phyloP scores from a whole-genome alignment of 2,113 vertebrate species.

The Hippopotamus amphibius region DNA sequence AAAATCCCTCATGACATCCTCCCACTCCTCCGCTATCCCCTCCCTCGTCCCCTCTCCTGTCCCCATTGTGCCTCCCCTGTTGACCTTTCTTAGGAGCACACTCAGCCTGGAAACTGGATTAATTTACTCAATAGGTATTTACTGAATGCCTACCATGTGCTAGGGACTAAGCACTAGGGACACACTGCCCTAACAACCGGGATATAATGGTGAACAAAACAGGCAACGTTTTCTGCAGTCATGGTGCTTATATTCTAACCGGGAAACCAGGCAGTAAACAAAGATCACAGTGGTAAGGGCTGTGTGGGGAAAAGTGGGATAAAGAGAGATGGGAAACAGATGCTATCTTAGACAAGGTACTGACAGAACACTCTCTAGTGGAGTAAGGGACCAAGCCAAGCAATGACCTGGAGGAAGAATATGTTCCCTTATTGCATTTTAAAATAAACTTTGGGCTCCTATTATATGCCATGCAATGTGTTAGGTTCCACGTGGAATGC shows the following conservation, averaged over 20 bases:
- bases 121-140: neutral
- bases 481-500: neutral
- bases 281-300: neutral
- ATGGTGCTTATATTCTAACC: neutral
- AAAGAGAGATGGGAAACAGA: neutral
- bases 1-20: neutral
- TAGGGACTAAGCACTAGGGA: neutral
- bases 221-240: neutral
- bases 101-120: neutral
- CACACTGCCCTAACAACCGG: neutral
- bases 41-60: neutral
- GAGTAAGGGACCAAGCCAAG: neutral
- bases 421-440: neutral
- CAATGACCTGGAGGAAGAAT: neutral
- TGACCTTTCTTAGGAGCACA: neutral
- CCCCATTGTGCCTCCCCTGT: neutral
- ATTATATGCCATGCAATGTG: neutral
- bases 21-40: too few relatives aligned
- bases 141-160: neutral
- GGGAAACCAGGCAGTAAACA: neutral
- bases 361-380: neutral
- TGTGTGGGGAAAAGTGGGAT: neutral
- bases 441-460: neutral
- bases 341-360: neutral
- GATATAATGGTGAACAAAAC: neutral